Conservation (phyloP, 2,113 vertebrate species). For the Notarius quadriscutis region DNA sequence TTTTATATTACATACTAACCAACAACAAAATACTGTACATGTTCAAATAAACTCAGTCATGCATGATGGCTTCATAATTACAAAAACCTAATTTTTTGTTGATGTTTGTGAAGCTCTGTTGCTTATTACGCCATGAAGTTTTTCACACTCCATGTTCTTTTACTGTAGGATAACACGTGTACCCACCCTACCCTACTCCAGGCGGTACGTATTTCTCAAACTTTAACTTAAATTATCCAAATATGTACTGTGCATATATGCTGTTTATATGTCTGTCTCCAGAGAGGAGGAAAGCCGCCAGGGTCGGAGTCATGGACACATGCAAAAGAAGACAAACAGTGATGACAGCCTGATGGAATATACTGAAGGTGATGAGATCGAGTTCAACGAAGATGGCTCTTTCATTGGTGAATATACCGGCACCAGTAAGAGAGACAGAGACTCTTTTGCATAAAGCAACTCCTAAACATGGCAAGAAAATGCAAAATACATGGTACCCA, state of each 20-base stretch:
- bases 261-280: constrained; percentile 12
- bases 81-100: constrained; percentile 7
- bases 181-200: constrained; percentile 70
- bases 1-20: neutral
- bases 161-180: constrained; percentile 69
- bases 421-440: constrained; percentile 87
- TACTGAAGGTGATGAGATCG: constrained; percentile 88
- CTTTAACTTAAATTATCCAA: neutral
- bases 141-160: neutral
- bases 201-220: constrained; percentile 62
- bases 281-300: constrained; percentile 94
- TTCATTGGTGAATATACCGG: constrained; percentile 98
- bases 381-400: constrained; percentile 95
- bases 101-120: neutral
- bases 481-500: neutral
- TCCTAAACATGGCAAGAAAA: neutral
- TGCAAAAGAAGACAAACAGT: constrained; percentile 87
- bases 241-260: neutral
- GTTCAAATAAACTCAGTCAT: neutral
- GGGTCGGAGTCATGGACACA: constrained; percentile 87
- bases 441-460: constrained; percentile 59
- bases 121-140: neutral
- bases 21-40: neutral
- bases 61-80: constrained; percentile 8
- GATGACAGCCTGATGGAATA: constrained; percentile 98